phyloP scores from a whole-genome alignment of 2,888 invertebrate genomes.

The Acleris laterana region DNA sequence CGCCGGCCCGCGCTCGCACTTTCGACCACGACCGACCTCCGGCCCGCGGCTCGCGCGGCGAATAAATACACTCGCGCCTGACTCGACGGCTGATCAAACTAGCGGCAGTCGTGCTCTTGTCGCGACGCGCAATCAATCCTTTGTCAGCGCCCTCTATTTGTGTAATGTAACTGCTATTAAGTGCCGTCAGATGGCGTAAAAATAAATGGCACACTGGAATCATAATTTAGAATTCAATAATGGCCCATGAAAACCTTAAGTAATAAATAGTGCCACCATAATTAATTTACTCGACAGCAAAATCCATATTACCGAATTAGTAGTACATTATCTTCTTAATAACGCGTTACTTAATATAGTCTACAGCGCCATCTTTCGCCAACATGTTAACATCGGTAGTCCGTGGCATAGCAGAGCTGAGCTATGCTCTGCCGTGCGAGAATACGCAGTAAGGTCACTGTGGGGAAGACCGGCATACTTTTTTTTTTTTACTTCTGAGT shows the following conservation, averaged over 20 bases:
- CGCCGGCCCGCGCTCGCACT: constrained; percentile 74
- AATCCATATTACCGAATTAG: too few species aligned
- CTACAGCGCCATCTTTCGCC: too few species aligned
- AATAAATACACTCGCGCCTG: constrained; percentile 62
- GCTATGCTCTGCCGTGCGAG: too few species aligned
- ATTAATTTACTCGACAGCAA: too few species aligned
- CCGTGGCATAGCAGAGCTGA: too few species aligned
- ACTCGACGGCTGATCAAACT: constrained; percentile 44
- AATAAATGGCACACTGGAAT: background rate
- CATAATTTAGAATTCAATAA: background rate
- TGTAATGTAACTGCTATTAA: background rate
- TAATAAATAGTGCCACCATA: background rate
- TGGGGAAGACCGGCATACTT: too few species aligned
- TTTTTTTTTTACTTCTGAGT: too few species aligned
- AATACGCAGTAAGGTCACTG: too few species aligned
- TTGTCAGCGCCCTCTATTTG: constrained; percentile 26
- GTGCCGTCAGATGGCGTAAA: constrained; percentile 42
- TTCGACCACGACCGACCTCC: constrained; percentile 79
- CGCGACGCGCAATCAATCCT: constrained; percentile 49
- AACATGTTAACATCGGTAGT: too few species aligned
- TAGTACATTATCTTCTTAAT: too few species aligned
- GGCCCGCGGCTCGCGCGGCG: constrained; percentile 83
- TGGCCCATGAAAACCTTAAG: background rate
- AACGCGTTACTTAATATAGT: too few species aligned
- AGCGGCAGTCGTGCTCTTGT: constrained; percentile 39